A percentile compares a stretch with the other conserved stretches of the same genome.
Conservation (phyloP, 2,888 invertebrate species). For the Pachycephus smyrnensis region DNA sequence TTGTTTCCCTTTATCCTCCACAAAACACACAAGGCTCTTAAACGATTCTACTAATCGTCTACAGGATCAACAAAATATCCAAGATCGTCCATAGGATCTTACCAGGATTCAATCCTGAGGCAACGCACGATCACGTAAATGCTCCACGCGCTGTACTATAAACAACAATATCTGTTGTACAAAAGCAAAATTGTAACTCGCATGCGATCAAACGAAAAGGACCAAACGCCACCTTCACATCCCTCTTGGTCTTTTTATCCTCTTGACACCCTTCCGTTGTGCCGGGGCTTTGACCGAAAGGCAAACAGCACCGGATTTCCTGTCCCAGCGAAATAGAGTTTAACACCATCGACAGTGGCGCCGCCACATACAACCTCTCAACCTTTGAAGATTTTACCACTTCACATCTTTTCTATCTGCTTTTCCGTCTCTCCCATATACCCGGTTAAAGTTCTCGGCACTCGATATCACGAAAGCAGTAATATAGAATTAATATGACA, state of each 20-base stretch:
- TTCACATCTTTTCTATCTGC: background rate
- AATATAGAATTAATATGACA: too few relatives aligned
- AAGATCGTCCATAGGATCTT: background rate
- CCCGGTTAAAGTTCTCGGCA: background rate
- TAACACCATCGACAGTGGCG: background rate
- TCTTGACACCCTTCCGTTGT: background rate
- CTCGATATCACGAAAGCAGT: background rate
- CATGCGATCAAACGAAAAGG: background rate
- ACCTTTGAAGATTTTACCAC: background rate
- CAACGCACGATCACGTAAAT: background rate
- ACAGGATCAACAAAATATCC: background rate
- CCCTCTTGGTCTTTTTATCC: background rate
- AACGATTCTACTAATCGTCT: background rate
- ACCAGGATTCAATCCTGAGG: background rate
- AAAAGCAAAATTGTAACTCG: background rate
- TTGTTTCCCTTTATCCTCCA: background rate
- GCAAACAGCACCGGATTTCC: background rate
- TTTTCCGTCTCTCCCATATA: background rate
- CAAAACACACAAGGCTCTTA: background rate
- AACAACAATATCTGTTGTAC: background rate
- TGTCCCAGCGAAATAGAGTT: background rate
- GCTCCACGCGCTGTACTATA: background rate
- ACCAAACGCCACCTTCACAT: background rate
- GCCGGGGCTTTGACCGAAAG: background rate
- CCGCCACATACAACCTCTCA: background rate